A percentile compares a stretch with the other conserved stretches of the same genome.
phyloP scores from a whole-genome alignment of 2,888 invertebrate species.

The Spodoptera littoralis region DNA sequence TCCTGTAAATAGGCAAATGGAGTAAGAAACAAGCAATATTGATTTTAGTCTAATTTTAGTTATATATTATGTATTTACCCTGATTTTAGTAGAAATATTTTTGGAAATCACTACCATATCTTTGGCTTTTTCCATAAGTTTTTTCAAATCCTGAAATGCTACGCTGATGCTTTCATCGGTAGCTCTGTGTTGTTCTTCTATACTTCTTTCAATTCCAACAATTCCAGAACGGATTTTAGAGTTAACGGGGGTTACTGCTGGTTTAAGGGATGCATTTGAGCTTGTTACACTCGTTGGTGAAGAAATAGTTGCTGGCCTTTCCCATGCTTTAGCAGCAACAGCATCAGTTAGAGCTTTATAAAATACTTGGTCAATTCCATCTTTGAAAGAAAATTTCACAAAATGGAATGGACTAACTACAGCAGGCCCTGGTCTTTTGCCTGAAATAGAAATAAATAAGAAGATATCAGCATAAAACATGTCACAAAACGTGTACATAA shows the following conservation, averaged over 20 bases:
- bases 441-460: constrained; percentile 65
- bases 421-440: constrained; percentile 93
- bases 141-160: constrained; percentile 98
- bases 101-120: constrained; percentile 98
- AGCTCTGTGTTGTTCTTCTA: constrained; percentile 96
- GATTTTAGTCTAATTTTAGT: no score
- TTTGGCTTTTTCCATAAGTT: constrained; percentile 98
- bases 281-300: constrained; percentile 61
- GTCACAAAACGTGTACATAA: no score
- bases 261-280: constrained; percentile 64
- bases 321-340: constrained; percentile 91
- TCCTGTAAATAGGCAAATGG: constrained; percentile 87
- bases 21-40: not conserved
- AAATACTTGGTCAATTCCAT: constrained; percentile 92
- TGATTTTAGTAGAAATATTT: constrained; percentile 97
- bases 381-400: constrained; percentile 95
- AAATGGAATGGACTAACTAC: constrained; percentile 91
- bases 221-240: constrained; percentile 96
- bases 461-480: no score
- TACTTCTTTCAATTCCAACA: constrained; percentile 97
- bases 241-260: constrained; percentile 72
- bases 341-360: constrained; percentile 90
- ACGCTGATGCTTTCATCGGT: constrained; percentile 97
- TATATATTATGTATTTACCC: constrained; percentile 79
- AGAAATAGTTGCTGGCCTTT: constrained; percentile 72